Conservation (phyloP, 2,113 vertebrate genomes). For the Nycticebus coucang region DNA sequence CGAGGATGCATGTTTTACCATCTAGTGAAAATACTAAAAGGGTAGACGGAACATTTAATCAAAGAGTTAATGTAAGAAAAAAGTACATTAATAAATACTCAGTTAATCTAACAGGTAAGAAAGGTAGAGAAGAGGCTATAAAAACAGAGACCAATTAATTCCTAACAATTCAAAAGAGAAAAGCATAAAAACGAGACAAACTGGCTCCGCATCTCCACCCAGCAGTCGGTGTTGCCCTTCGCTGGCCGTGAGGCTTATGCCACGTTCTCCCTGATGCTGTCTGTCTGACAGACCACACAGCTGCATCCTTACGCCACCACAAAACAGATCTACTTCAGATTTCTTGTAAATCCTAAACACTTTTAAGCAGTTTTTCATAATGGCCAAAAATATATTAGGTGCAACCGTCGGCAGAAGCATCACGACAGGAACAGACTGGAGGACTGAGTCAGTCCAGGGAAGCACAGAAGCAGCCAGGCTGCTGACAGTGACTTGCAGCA, state of each 20-base stretch:
- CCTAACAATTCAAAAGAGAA: background rate
- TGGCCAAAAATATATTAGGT: background rate
- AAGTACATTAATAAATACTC: background rate
- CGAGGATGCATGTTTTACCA: background rate
- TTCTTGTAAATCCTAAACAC: background rate
- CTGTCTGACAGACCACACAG: too few relatives aligned
- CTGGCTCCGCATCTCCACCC: too few relatives aligned
- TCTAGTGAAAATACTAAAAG: background rate
- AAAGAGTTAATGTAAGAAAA: background rate
- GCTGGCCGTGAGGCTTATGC: rapidly evolving
- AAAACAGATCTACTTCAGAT: background rate
- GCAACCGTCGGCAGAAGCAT: background rate
- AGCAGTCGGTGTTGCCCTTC: rapidly evolving
- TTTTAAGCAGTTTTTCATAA: background rate
- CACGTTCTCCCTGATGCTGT: background rate
- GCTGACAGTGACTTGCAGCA: background rate
- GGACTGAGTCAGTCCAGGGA: background rate
- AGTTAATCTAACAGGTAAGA: background rate
- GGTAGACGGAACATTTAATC: background rate
- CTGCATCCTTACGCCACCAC: background rate
- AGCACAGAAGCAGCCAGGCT: too few relatives aligned
- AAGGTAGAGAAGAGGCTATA: background rate
- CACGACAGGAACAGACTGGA: background rate
- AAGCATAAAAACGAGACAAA: background rate
- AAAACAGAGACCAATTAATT: background rate